These are phyloP conservation scores for Pseudomyrmex pallidus DNA, from an alignment of 1,140 invertebrate genomes.

Conservation along the genomic window DNA sequence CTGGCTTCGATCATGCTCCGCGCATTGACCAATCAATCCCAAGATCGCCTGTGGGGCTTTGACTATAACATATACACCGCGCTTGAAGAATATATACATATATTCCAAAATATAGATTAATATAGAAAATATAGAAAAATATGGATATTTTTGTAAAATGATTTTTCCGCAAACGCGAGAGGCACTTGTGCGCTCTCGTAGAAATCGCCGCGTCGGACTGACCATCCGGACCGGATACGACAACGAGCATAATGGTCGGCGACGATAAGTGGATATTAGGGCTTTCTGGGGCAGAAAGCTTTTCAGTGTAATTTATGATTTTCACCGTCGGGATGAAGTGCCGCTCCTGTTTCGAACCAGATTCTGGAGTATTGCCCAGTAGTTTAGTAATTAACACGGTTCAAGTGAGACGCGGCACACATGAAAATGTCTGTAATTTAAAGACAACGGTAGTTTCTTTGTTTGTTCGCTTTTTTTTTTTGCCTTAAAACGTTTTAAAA, in stretches of 20 bases:
- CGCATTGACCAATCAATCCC: no score
- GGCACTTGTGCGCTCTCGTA: constrained; percentile 18
- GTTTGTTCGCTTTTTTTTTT: not conserved
- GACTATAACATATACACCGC: no score
- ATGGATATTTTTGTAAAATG: not conserved
- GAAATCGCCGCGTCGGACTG: not conserved
- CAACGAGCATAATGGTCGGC: constrained; percentile 52
- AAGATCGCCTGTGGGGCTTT: no score
- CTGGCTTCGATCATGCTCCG: no score
- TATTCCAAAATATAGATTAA: no score
- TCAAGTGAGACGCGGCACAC: no score
- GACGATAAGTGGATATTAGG: constrained; percentile 54
- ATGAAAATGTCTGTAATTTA: no score
- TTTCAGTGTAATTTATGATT: constrained; percentile 58
- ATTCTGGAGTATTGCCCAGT: constrained; percentile 8
- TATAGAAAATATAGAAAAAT: no score
- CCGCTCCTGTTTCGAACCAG: constrained; percentile 1
- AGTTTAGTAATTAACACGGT: constrained; percentile 24
- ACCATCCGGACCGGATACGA: constrained; percentile 39
- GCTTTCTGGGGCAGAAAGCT: constrained; percentile 57
- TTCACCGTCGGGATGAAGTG: constrained; percentile 10
- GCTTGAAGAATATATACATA: no score
- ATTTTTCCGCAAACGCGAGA: constrained; percentile 12
- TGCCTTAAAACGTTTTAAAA: not conserved
- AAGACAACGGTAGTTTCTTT: no score